These are phyloP conservation scores for Lithobates pipiens DNA, from an alignment of 2,797 vertebrate species.

Conservation along the genomic window DNA sequence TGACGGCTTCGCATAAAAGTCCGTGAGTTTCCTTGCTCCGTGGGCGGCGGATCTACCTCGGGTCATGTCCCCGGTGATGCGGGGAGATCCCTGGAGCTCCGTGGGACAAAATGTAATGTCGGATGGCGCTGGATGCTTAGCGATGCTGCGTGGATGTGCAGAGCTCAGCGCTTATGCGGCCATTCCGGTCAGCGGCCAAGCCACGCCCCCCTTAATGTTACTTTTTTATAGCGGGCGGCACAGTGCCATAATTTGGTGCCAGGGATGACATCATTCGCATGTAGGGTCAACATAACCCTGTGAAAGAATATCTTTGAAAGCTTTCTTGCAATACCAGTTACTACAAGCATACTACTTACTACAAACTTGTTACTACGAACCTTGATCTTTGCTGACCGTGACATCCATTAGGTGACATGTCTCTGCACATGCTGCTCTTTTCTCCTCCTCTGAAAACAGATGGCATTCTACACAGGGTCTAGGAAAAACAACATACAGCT, in stretches of 20 bases:
- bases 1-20: too few species aligned
- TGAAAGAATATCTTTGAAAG: background rate
- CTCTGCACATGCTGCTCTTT: slow-evolving; percentile 78
- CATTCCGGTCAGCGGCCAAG: too few species aligned
- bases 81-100: too few species aligned
- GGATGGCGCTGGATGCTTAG: too few species aligned
- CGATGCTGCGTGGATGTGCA: too few species aligned
- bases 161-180: too few species aligned
- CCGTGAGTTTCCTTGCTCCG: too few species aligned
- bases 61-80: too few species aligned
- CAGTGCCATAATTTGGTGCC: background rate
- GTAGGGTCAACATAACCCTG: background rate
- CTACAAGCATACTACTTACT: background rate
- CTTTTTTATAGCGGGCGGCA: too few species aligned
- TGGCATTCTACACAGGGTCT: slow-evolving; percentile 95
- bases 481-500: slow-evolving; percentile 70
- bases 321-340: background rate
- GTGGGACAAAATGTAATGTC: too few species aligned
- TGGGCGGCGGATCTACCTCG: too few species aligned
- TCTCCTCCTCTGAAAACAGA: slow-evolving; percentile 77
- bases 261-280: background rate
- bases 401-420: slow-evolving; percentile 84
- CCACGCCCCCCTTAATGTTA: too few species aligned
- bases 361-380: slow-evolving; percentile 70
- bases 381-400: slow-evolving; percentile 83